Base-by-base conservation (phyloP, 1,140 invertebrate genomes). In the Heterodera carotae region DNA sequence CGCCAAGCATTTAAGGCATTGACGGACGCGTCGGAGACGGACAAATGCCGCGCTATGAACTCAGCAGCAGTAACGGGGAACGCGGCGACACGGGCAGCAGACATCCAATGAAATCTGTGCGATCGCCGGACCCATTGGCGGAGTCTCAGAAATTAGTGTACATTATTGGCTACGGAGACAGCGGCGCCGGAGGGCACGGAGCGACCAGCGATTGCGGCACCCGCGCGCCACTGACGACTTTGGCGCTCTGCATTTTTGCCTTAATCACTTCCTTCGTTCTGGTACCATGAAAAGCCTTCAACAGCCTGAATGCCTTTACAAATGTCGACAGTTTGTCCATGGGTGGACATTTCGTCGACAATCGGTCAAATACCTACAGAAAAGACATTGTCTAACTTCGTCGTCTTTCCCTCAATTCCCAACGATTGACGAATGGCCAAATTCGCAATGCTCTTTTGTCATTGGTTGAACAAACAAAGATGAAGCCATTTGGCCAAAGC, bases 81-180 rank as follows among this genome's bases (percentile, higher is more conserved):
- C 39, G 15, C 22, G 60, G 60, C 33, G 48, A 73, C 39, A 64
- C 72, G 72, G 36, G 27, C 72, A n/a, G 29, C 62, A 29, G 29
- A 66, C 62, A 29, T 31, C 62, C 62, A 27, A 22, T 22, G 34
- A 74, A 74, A 34, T 25, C 53, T 36, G 72, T 64, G 33, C 72
- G 72, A 10, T 74, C 72, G 12, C 72, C 72, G 33, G 72, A 74
- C 36, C 72, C 72, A 22, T 64, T 74, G 43, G 29, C 36, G 59
- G 72, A 74, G 12, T 62, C 72, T 12, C 74, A 75, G 29, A 75
- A 75, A 67, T 67, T 75, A 43, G 36, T 67, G 59, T 67, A 67
- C 48, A 53, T 75, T n/a, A 67, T 75, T n/a, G 74, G 64, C 22
- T 67, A 75, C 60, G 60, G 64, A 29, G 74, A 75, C 34, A 62